These are phyloP conservation scores for Cuniculus paca DNA, from an alignment of 2,797 vertebrate species.

Conservation along the genomic window DNA sequence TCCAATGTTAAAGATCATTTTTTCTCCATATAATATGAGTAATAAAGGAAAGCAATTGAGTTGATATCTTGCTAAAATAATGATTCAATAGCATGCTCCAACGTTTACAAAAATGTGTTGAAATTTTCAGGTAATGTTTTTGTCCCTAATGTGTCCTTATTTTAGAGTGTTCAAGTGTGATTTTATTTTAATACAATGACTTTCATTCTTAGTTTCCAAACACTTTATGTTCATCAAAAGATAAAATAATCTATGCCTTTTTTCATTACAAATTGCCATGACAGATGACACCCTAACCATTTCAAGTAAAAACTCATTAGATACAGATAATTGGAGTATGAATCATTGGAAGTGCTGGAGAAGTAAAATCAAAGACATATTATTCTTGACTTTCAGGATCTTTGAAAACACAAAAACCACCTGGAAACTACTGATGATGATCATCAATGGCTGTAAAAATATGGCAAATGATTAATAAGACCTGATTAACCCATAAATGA, in stretches of 20 bases:
- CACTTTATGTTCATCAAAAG: background rate
- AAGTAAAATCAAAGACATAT: conserved; percentile 40
- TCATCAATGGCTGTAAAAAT: background rate
- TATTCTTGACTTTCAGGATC: background rate
- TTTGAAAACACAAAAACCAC: background rate
- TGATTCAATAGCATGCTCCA: background rate
- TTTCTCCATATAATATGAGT: background rate
- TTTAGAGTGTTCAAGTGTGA: background rate
- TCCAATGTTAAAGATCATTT: background rate
- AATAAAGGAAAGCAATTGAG: background rate
- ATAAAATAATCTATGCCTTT: background rate
- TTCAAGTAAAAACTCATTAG: conserved; percentile 18
- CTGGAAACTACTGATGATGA: background rate
- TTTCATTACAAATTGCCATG: background rate
- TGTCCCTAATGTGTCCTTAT: background rate
- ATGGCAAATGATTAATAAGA: conserved; percentile 5
- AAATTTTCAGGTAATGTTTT: conserved; percentile 4
- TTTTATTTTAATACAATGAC: conserved; percentile 2
- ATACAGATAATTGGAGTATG: background rate
- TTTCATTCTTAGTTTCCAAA: background rate
- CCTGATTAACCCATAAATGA: too few relatives aligned
- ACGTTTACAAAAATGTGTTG: background rate
- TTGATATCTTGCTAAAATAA: conserved; percentile 42
- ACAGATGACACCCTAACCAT: background rate
- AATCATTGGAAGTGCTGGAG: background rate